Base-by-base conservation (phyloP, 1,140 invertebrate genomes). In the Scaptomyza pallida region DNA sequence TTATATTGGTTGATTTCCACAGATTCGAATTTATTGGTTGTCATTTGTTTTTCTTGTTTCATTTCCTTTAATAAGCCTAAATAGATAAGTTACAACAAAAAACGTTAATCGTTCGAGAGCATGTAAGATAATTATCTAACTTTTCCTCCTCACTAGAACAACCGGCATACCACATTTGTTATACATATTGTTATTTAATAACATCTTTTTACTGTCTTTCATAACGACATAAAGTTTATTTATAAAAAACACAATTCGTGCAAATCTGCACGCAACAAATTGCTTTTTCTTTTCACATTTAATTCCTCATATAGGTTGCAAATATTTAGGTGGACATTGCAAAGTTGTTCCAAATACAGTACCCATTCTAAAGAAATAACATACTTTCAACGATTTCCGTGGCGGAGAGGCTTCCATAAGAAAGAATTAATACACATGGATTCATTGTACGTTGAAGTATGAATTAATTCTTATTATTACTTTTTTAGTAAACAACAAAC, bases 381-480 rank as follows among this genome's bases (percentile, higher is more conserved):
- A 17, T 80, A 81, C 78, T 72, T 73, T 81, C 69, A 12, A 67
- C 54, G 10, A 81, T 64, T 63, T 81, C 50, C 62, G 41, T 21
- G 2, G 78, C 35, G 21, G 78, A 15, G 9, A 52, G 40, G 3
- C 37, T 44, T 44, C 73, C 78, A 47, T 69, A 82, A 0, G 78
- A 81, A 6, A 81, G 21, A 45, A 81, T 48, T 15, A 81, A 43
- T 10, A 73, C 78, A 19, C 45, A 51, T 10, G 78, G 78, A 57
- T 81, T 45, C 78, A 81, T 81, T 23, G 35, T 63, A 4, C 33
- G 17, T 19, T 5, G 40, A 48, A 35, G 13, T 50, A 5, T 55
- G 8, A 2, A n/a, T 13, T 37, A 41, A 23, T 35, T 4, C 23
- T 35, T 37, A 37, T 37, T 9, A 37, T 37, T 37, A 3, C 2